Evolutionary conservation across 2,113 vertebrate genomes (phyloP).

Genomic region (Ginglymostoma cirratum): DNA sequence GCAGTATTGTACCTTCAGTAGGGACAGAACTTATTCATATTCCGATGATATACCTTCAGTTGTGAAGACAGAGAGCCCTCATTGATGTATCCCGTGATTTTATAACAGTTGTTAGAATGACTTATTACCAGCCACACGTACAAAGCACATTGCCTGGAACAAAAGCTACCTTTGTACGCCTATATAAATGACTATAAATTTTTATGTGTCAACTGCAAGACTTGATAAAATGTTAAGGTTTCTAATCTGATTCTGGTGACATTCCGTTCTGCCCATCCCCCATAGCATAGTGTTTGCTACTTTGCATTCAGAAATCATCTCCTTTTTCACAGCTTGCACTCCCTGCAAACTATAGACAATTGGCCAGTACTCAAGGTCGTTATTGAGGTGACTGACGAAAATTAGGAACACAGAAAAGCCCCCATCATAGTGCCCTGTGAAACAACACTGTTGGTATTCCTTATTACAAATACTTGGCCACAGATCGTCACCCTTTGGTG

Average conservation of each 20-base stretch:
- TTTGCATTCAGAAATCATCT: not conserved
- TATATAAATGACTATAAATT: not conserved
- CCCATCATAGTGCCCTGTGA: not conserved
- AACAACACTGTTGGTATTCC: not conserved
- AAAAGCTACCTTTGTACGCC: not conserved
- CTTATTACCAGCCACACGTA: not conserved
- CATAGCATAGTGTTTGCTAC: not conserved
- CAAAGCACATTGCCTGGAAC: slow-evolving; percentile 2
- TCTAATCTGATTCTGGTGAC: not conserved
- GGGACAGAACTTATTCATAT: not conserved
- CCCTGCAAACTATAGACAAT: not conserved
- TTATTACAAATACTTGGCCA: not conserved
- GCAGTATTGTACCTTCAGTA: not conserved
- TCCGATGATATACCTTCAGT: not conserved
- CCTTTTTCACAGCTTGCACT: not conserved
- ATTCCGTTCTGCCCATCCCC: not conserved
- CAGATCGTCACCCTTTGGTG: not conserved
- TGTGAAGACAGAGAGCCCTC: not conserved
- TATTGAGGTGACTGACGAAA: slow-evolving; percentile 1
- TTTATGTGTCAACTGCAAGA: not conserved
- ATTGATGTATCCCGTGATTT: not conserved
- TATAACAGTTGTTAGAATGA: not conserved
- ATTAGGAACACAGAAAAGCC: not conserved
- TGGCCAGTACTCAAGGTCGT: not conserved
- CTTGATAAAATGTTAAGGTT: not conserved